phyloP scores from a whole-genome alignment of 2,888 invertebrate genomes.

The Chymomyza procnemis region DNA sequence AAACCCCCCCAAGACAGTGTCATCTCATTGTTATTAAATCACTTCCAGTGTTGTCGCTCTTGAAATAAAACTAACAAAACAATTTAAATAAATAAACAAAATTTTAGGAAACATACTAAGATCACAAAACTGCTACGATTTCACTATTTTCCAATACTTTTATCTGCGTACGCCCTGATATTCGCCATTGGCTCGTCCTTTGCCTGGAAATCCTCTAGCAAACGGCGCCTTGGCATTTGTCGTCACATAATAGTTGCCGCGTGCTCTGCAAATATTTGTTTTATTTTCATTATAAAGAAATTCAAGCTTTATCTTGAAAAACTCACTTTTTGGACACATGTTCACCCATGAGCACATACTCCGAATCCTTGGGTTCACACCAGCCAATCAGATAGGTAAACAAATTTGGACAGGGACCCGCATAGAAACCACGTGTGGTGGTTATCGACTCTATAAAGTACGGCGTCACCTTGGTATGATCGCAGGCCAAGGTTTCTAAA shows the following conservation, averaged over 20 bases:
- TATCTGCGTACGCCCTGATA: slow-evolving; percentile 75
- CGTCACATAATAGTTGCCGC: slow-evolving; percentile 92
- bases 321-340: slow-evolving; percentile 87
- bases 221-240: slow-evolving; percentile 91
- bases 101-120: slow-evolving; percentile 65
- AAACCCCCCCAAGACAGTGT: slow-evolving; percentile 41
- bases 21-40: not conserved
- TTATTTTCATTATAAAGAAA: slow-evolving; percentile 20
- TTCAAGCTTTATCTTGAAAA: not conserved
- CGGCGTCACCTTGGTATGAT: slow-evolving; percentile 93
- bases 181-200: slow-evolving; percentile 78
- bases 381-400: slow-evolving; percentile 91
- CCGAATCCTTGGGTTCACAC: slow-evolving; percentile 88
- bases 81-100: slow-evolving; percentile 43
- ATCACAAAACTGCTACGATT: slow-evolving; percentile 60
- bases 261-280: slow-evolving; percentile 81
- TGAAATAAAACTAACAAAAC: slow-evolving; percentile 48
- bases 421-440: slow-evolving; percentile 88
- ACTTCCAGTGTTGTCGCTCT: slow-evolving; percentile 18
- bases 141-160: slow-evolving; percentile 2
- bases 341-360: slow-evolving; percentile 92
- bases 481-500: slow-evolving; percentile 90
- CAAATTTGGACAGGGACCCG: slow-evolving; percentile 89
- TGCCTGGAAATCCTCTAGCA: slow-evolving; percentile 89
- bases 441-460: slow-evolving; percentile 94